Percentiles rank a stretch among this genome's conserved stretches.
Evolutionary conservation across 2,888 invertebrate species (phyloP).

Genomic region (Ramazzottius varieornatus): DNA sequence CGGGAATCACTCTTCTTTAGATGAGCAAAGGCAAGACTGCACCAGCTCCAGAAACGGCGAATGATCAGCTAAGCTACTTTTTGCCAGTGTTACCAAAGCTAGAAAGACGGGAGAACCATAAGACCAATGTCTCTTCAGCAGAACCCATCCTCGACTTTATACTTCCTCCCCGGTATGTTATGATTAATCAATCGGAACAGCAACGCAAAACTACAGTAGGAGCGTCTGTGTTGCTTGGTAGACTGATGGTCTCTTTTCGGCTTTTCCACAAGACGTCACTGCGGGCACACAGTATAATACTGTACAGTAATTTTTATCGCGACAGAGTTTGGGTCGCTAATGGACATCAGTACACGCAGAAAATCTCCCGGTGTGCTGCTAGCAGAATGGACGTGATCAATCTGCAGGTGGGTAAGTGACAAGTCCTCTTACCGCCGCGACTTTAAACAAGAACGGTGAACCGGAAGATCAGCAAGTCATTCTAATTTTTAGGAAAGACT

Average conservation of each 20-base stretch:
- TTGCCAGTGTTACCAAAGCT: background rate
- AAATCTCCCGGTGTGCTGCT: constrained; percentile 83
- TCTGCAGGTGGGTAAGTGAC: too few species aligned
- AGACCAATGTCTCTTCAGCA: background rate
- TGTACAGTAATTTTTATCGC: too few species aligned
- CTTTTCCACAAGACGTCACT: too few species aligned
- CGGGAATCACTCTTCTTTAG: background rate
- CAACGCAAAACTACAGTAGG: too few species aligned
- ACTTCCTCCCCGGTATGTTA: background rate
- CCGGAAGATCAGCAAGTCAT: too few species aligned
- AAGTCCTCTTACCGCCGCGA: too few species aligned
- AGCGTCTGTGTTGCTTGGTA: too few species aligned
- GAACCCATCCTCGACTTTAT: background rate
- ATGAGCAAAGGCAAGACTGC: background rate
- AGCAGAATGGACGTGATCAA: constrained; percentile 83
- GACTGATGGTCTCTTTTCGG: too few species aligned
- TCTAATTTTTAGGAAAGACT: constrained; percentile 91
- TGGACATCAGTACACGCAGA: constrained; percentile 17
- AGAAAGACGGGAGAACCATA: background rate
- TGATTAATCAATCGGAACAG: too few species aligned
- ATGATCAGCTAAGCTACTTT: background rate
- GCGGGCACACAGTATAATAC: too few species aligned
- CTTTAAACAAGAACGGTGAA: too few species aligned
- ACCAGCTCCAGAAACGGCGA: background rate
- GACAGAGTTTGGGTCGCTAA: constrained; percentile 4